Evolutionary conservation across 2,113 vertebrate species (phyloP), one percentile per base, ranked within the genome.

Genomic region (Hystrix cristata): DNA sequence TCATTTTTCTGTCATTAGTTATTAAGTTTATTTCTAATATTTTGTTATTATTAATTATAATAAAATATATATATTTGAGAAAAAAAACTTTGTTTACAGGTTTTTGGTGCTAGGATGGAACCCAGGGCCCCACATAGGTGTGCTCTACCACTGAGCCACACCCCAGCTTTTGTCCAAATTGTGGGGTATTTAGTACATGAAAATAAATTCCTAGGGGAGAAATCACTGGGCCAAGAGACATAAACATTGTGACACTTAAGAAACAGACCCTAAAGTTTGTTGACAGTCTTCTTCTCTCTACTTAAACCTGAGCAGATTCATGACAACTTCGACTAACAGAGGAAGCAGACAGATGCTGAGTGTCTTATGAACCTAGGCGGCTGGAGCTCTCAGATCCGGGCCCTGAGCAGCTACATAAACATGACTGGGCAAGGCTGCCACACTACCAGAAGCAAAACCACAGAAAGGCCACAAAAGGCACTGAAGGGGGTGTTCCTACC

Each of bases 1-100:
- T 95, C 4, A 64, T 71, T 95, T 95, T 89, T 38, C 53, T 87
- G 43, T 57, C n/a, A 3, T 78, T 80, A 76, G 31, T 87, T 72
- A 71, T 69, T 95, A 46, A 16, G 16, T 62, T 78, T 43, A 69
- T 55, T 93, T 87, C 29, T 60, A 92, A 43, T 19, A 80, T 46
- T 96, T 84, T 51, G 38, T 62, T 79, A 71, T 69, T 72, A 60
- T 72, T 88, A 87, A 46, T 51, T 79, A 38, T n/a, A 87, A 5
- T 74, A 5, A 82, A 90, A 72, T 29, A 57, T n/a, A n/a, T 62
- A n/a, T 31, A n/a, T 71, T 34, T 65, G 25, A 55, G 38, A 81
- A 69, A 46, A 78, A 78, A 62, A 62, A 87, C 8, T 67, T 79
- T 93, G 80, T 82, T 11, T 71, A 19, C 15, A n/a, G 18, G n/a